These are phyloP conservation scores for Dipodomys merriami DNA, from an alignment of 2,113 vertebrate genomes.

Conservation along the genomic window DNA sequence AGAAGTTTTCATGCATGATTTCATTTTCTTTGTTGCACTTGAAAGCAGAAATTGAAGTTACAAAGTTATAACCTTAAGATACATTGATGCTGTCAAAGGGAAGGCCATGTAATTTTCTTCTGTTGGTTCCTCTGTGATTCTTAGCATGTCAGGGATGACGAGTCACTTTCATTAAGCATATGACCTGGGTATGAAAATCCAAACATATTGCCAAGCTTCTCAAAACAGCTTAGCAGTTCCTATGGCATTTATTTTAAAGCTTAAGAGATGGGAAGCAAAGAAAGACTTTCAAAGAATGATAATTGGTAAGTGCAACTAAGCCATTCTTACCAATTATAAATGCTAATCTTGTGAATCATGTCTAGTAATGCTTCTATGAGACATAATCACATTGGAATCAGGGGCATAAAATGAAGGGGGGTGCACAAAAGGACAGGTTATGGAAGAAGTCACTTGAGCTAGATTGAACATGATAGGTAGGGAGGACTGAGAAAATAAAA, in stretches of 20 bases:
- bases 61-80: slow-evolving; percentile 73
- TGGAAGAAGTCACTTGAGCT: not conserved
- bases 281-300: not conserved
- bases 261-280: slow-evolving; percentile 55
- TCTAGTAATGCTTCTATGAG: not conserved
- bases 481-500: not conserved
- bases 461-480: not conserved
- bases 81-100: slow-evolving; percentile 74
- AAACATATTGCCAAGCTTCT: slow-evolving; percentile 62
- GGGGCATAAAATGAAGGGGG: not conserved
- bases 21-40: slow-evolving; percentile 72
- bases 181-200: slow-evolving; percentile 70
- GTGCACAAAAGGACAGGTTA: not conserved
- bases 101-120: slow-evolving; percentile 72
- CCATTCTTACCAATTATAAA: slow-evolving; percentile 33
- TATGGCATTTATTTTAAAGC: slow-evolving; percentile 60
- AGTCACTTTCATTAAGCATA: slow-evolving; percentile 75
- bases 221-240: slow-evolving; percentile 58
- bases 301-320: not conserved
- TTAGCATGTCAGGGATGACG: slow-evolving; percentile 76
- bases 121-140: slow-evolving; percentile 47
- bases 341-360: not conserved
- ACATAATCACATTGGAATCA: not conserved
- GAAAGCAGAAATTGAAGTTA: slow-evolving; percentile 68
- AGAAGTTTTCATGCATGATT: slow-evolving; percentile 60